These are phyloP conservation scores for Irena cyanogastra DNA, from an alignment of 2,113 vertebrate species.

Conservation along the genomic window DNA sequence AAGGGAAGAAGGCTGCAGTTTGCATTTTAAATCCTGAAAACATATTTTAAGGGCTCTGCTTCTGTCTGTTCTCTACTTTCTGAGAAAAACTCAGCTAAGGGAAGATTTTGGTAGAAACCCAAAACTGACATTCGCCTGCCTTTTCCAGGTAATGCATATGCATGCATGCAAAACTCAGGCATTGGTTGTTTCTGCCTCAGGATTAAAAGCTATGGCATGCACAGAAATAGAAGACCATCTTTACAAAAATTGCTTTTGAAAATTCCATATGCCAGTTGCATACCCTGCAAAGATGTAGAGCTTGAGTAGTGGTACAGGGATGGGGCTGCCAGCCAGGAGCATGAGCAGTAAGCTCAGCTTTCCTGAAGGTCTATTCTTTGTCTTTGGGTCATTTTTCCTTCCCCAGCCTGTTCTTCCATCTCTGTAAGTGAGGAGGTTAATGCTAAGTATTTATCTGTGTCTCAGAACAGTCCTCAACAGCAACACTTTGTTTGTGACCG, in stretches of 20 bases:
- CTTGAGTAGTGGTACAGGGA: neutral
- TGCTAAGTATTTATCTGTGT: neutral
- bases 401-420: neutral
- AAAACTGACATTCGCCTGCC: constrained; percentile 62
- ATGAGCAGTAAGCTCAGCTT: constrained; percentile 16
- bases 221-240: constrained; percentile 67
- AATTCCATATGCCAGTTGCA: constrained; percentile 60
- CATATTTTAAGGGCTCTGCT: constrained; percentile 52
- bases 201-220: constrained; percentile 63
- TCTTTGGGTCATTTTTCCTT: constrained; percentile 30
- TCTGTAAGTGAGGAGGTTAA: neutral
- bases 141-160: constrained; percentile 68
- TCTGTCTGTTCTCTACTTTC: constrained; percentile 55
- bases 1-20: neutral
- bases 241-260: constrained; percentile 58
- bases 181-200: constrained; percentile 56
- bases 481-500: neutral
- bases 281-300: constrained; percentile 51
- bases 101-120: constrained; percentile 63
- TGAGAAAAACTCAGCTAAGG: constrained; percentile 56
- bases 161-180: constrained; percentile 63
- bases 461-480: neutral
- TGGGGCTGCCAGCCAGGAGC: constrained; percentile 50
- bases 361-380: neutral
- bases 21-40: constrained; percentile 38